Base-by-base conservation (phyloP, 2,113 vertebrate species). In the Poecile atricapillus region DNA sequence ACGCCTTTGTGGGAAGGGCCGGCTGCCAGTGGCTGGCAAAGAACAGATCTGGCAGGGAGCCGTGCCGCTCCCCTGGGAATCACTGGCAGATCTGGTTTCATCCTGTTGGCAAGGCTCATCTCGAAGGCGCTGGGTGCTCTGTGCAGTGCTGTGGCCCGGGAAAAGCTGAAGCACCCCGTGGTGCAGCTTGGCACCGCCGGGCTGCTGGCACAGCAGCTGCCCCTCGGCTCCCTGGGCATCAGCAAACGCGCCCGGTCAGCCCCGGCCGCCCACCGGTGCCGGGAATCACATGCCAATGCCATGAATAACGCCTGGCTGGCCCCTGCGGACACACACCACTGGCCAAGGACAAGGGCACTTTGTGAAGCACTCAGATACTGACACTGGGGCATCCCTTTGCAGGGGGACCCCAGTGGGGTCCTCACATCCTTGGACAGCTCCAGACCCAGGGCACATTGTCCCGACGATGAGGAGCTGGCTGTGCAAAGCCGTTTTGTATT, bases 241-340 rank as follows among this genome's bases (percentile, higher is more conserved):
- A 33, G 23, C 56, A 43, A 35, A 24, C 0, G 2, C 0, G 0
- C 62, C 1, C 24, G 7, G 69, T 11, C 2, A 0, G 78, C 14
- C 86, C 50, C 17, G 18, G 59, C 68, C 7, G 3, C 90, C 93
- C 69, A 11, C 76, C 11, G 6, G 39, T 37, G 87, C 37, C 2
- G n/a, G 92, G 87, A 64, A 79, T 49, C 7, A 3, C 70, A 7
- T 93, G 85, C 95, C 68, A 0, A 44, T 15, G 59, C 46, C 13
- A 7, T 95, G 96, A 96, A 80, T 92, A 93, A 93, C 3, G 1
- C 3, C 68, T 1, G 5, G 33, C 67, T 67, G 63, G 41, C 53
- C 76, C 59, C 68, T 15, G 55, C 1, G 1, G 4, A 5, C 37
- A 39, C 0, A 1, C 47, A 20, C 62, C 4, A 0, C 56, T 5